These are phyloP conservation scores for Rousettus madagascariensis DNA, from an alignment of 2,797 vertebrate genomes.

Conservation along the genomic window DNA sequence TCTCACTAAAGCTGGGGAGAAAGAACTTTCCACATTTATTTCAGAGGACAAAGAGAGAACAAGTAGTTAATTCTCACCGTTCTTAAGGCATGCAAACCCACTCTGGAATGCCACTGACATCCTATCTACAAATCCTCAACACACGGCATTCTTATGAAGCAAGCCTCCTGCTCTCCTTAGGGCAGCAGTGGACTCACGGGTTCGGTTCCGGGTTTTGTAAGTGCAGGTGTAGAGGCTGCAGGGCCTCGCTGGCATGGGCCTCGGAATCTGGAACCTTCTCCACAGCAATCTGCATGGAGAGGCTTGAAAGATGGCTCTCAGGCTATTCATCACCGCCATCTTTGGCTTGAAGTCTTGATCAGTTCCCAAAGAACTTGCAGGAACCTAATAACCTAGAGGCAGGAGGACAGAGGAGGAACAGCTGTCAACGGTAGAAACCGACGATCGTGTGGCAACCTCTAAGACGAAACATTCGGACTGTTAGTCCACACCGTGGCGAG, in stretches of 20 bases:
- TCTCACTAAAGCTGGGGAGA: not conserved
- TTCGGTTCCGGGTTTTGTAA: slow-evolving; percentile 64
- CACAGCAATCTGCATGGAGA: not conserved
- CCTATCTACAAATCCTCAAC: not conserved
- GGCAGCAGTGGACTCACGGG: slow-evolving; percentile 56
- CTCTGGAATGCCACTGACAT: not conserved
- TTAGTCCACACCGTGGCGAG: not conserved
- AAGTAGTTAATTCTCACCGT: not conserved
- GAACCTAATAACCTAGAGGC: not conserved
- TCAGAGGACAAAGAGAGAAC: not conserved
- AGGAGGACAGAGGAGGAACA: not conserved
- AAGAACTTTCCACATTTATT: not conserved
- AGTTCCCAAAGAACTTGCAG: not conserved
- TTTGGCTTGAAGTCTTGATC: slow-evolving; percentile 10
- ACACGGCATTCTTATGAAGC: not conserved
- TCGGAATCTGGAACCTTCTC: slow-evolving; percentile 33
- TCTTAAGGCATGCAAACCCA: not conserved
- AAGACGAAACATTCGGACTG: not conserved
- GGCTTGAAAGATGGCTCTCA: slow-evolving; percentile 1
- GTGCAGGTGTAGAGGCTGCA: slow-evolving; percentile 74
- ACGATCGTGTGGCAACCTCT: not conserved
- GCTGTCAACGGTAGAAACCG: not conserved
- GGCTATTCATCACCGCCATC: slow-evolving; percentile 19
- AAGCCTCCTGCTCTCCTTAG: not conserved
- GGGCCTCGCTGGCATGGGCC: not conserved